These are phyloP conservation scores for Zosterops lateralis DNA, from an alignment of 2,113 vertebrate species.

Conservation along the genomic window DNA sequence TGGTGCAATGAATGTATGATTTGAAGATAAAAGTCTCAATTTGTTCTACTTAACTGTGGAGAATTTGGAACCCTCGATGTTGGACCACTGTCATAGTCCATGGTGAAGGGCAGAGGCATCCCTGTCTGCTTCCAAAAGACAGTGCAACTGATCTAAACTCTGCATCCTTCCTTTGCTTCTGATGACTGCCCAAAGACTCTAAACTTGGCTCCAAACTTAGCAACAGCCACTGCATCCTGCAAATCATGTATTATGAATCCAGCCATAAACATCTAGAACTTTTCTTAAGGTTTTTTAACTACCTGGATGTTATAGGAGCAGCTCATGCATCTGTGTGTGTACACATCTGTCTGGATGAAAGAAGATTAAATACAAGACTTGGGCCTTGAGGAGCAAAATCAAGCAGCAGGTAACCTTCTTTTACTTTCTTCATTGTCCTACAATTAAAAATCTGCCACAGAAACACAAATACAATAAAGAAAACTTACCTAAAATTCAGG, in stretches of 20 bases:
- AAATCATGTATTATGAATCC: not conserved
- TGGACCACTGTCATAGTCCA: not conserved
- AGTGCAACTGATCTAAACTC: not conserved
- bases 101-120: not conserved
- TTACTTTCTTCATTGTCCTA: not conserved
- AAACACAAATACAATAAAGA: not conserved
- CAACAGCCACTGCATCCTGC: not conserved
- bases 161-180: not conserved
- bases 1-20: not conserved
- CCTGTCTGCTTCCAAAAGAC: not conserved
- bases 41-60: not conserved
- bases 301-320: not conserved
- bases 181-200: not conserved
- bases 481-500: not conserved
- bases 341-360: not conserved
- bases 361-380: not conserved
- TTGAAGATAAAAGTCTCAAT: not conserved
- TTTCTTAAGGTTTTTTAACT: not conserved
- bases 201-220: not conserved
- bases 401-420: not conserved
- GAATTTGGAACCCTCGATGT: not conserved
- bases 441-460: not conserved
- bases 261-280: not conserved
- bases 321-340: not conserved
- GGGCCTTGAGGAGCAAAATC: not conserved